Percentiles rank a stretch among this genome's conserved stretches.
These are phyloP conservation scores for Pholis gunnellus DNA, from an alignment of 2,113 vertebrate genomes.

Conservation along the genomic window DNA sequence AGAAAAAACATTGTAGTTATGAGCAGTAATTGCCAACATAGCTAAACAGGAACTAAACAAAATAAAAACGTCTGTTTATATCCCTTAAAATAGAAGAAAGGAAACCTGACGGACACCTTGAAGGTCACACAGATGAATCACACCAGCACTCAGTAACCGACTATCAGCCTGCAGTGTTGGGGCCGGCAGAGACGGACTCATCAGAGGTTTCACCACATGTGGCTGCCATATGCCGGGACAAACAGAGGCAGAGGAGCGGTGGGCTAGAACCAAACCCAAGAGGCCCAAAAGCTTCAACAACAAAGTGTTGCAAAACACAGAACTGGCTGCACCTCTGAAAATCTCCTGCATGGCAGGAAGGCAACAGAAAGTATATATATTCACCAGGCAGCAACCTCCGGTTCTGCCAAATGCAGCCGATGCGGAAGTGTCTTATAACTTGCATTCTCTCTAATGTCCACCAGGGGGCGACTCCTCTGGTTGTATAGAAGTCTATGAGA, in stretches of 20 bases:
- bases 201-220: conserved; percentile 37
- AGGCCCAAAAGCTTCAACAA: neutral
- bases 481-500: neutral
- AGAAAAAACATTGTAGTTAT: neutral
- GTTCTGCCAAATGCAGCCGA: no score
- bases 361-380: neutral
- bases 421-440: no score
- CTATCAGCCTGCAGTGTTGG: neutral
- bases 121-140: conserved; percentile 15
- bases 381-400: no score
- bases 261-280: neutral
- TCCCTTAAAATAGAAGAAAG: neutral
- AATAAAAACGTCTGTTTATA: conserved; percentile 4
- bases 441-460: neutral
- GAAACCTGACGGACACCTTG: neutral
- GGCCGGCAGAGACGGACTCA: conserved; percentile 11
- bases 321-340: neutral
- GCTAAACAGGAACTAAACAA: neutral
- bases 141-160: neutral
- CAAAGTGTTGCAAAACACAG: neutral
- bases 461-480: neutral
- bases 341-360: neutral
- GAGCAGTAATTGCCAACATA: neutral
- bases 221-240: conserved; percentile 55
- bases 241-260: conserved; percentile 8